Percentiles rank a stretch among this genome's conserved stretches.
Evolutionary conservation across 2,797 vertebrate genomes (phyloP).

Genomic region (Eleutherodactylus coqui): DNA sequence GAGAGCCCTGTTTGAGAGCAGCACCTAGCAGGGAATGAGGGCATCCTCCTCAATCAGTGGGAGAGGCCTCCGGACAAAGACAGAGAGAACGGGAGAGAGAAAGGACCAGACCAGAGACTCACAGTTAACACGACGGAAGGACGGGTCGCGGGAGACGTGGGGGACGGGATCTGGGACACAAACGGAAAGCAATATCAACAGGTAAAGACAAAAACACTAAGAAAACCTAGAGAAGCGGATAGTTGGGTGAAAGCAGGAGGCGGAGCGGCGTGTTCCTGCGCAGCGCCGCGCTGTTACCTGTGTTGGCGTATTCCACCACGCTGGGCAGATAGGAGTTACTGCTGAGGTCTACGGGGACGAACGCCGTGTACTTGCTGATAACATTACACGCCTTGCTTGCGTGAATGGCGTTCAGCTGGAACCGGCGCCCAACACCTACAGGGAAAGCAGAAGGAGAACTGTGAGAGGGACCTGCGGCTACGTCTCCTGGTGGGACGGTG

Average conservation of each 20-base stretch:
- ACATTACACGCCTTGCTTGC: conserved; percentile 94
- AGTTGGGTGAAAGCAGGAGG: not conserved
- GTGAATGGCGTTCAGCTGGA: conserved; percentile 87
- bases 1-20: conserved; percentile 74
- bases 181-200: not conserved
- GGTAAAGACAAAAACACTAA: not conserved
- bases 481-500: not conserved
- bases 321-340: conserved; percentile 85
- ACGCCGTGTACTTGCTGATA: conserved; percentile 92
- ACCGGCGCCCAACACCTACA: conserved; percentile 86
- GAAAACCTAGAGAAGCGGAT: not conserved
- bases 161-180: conserved; percentile 8
- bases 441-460: not conserved
- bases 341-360: conserved; percentile 89
- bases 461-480: not conserved
- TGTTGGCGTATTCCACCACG: conserved; percentile 80
- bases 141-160: conserved; percentile 28
- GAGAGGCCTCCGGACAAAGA: conserved; percentile 58
- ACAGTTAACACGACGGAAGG: conserved; percentile 57
- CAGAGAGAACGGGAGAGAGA: conserved; percentile 51
- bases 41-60: conserved; percentile 62
- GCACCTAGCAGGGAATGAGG: conserved; percentile 72
- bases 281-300: conserved; percentile 67
- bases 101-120: conserved; percentile 59
- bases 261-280: not conserved